These are phyloP conservation scores for silkworm (Bombyx mori) DNA, from an alignment of 1,140 invertebrate genomes.

Conservation along the genomic window DNA sequence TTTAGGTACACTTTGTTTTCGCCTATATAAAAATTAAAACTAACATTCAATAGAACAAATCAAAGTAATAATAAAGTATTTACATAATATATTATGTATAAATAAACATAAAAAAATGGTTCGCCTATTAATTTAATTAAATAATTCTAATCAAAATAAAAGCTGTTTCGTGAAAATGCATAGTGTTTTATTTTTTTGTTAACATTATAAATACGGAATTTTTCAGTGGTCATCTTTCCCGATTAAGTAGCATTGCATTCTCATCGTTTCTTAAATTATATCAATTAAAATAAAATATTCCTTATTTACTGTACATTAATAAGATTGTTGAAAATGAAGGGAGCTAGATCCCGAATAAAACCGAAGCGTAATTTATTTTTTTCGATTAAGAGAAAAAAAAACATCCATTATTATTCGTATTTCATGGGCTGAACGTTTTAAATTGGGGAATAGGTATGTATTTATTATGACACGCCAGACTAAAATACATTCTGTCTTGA, in stretches of 20 bases:
- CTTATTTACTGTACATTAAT: constrained; percentile 26
- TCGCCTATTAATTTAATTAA: too few species aligned
- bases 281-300: constrained; percentile 15
- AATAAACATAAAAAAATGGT: too few species aligned
- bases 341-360: constrained; percentile 13
- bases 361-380: too few species aligned
- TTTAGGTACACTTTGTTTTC: too few species aligned
- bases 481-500: too few species aligned
- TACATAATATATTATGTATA: background rate
- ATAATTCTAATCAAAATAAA: constrained; percentile 11
- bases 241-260: constrained; percentile 24
- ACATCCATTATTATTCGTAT: too few species aligned
- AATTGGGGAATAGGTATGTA: too few species aligned
- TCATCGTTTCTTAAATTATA: constrained; percentile 12
- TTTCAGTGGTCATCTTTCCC: background rate
- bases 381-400: too few species aligned
- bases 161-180: constrained; percentile 15
- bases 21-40: background rate
- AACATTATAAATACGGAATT: too few species aligned
- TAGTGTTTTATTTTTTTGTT: background rate
- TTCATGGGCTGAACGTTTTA: too few species aligned
- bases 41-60: background rate
- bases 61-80: background rate
- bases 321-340: constrained; percentile 11
- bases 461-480: too few species aligned